Evolutionary conservation across 1,140 invertebrate species (phyloP), one percentile per base, ranked within the genome.

Genomic region (Pantala flavescens): DNA sequence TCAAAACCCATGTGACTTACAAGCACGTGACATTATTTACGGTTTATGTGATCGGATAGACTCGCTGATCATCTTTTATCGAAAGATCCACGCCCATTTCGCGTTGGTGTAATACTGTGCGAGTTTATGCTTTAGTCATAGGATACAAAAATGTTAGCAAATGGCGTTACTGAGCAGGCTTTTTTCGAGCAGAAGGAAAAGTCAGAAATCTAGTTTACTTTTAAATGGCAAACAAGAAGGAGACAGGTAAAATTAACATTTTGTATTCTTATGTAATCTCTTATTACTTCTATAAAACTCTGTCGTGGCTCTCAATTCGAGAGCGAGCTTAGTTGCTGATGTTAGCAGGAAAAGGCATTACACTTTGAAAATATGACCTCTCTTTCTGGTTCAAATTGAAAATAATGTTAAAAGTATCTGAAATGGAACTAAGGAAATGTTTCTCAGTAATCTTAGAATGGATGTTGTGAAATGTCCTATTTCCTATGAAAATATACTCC

Each of bases 81-180:
- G 9, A 5, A 36, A 36, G 28, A 36, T 3, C 49, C 5, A 63
- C 49, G 14, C n/a, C 49, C 49, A 19, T 63, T 63, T 63, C 49
- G 49, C 16, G 49, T 63, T 16, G 49, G 28, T 63, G 49, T 63
- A 21, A 19, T 63, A 12, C 1, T 5, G 49, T 63, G 49, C 49
- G 49, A 63, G 49, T 63, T 1, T 63, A 63, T 19, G 49, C 16
- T 3, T 7, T 19, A 16, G 49, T 63, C 14, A 21, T 63, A 36
- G 49, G 14, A 21, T 21, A 63, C 49, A 63, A 63, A 63, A 63
- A 63, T 63, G 49, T 63, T 63, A 63, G 49, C 49, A 63, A 63
- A 63, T 63, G 49, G 49, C 49, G 49, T 63, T 63, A 63, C 49
- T 63, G 49, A 63, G n/a, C n/a, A 63, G 49, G n/a, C 49, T 63